phyloP scores from a whole-genome alignment of 2,113 vertebrate species.

The Nannobrachium achirus region DNA sequence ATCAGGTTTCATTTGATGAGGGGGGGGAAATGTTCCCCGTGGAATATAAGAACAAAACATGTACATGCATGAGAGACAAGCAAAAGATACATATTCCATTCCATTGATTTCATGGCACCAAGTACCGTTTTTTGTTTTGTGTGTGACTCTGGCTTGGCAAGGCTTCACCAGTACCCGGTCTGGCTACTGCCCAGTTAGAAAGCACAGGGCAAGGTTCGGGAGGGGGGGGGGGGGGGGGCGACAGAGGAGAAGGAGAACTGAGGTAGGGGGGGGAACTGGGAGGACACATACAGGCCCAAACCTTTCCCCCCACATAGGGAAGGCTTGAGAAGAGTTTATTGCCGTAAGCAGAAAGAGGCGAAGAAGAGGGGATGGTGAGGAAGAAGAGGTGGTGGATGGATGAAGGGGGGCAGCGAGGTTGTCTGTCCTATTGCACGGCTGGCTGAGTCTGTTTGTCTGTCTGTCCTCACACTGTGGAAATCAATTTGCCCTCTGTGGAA shows the following conservation, averaged over 20 bases:
- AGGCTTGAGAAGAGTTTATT: conserved; percentile 46
- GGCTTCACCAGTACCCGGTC: conserved; percentile 17
- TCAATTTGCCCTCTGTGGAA: conserved; percentile 91
- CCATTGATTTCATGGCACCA: conserved; percentile 35
- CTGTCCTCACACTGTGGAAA: conserved; percentile 96
- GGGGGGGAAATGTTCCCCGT: conserved; percentile 16
- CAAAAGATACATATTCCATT: conserved; percentile 61
- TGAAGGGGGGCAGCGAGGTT: conserved; percentile 25
- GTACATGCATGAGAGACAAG: conserved; percentile 76
- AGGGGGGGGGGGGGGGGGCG: conserved; percentile 6
- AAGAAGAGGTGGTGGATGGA: conserved; percentile 14
- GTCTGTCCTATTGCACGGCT: conserved; percentile 57
- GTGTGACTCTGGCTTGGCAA: conserved; percentile 18
- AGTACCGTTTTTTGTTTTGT: conserved; percentile 26
- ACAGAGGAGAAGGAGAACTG: not conserved
- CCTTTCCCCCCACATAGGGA: conserved; percentile 12
- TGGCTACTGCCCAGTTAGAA: conserved; percentile 22
- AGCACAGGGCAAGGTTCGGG: conserved; percentile 3
- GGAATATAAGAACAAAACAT: conserved; percentile 46
- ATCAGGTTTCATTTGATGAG: conserved; percentile 31
- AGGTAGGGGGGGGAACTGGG: conserved; percentile 14
- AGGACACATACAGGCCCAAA: conserved; percentile 9
- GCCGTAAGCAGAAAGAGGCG: conserved; percentile 41
- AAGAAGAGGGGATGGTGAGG: not conserved
- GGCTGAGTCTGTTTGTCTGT: conserved; percentile 69